Evolutionary conservation across 2,888 invertebrate genomes (phyloP).

Genomic region (Netelia fuscicornis): DNA sequence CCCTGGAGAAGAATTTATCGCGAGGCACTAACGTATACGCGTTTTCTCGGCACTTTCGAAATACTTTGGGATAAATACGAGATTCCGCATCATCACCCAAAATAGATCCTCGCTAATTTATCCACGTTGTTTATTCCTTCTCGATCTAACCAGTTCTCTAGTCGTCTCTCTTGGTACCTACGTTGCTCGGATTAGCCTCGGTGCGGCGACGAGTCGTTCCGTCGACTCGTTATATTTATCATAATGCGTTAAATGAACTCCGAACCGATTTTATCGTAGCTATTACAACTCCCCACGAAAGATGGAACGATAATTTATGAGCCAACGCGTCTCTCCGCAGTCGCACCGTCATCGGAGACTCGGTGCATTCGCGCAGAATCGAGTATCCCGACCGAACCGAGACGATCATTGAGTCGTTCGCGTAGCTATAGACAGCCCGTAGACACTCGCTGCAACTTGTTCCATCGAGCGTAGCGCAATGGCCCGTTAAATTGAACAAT

Average conservation of each 20-base stretch:
- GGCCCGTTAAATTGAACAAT: slow-evolving; percentile 80
- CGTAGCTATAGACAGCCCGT: slow-evolving; percentile 27
- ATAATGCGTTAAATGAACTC: background rate
- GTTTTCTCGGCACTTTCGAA: slow-evolving; percentile 36
- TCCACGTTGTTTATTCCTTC: too few species aligned
- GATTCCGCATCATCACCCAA: slow-evolving; percentile 40
- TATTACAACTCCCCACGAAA: slow-evolving; percentile 25
- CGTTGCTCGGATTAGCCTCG: too few species aligned
- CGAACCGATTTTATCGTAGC: background rate
- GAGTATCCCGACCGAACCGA: slow-evolving; percentile 55
- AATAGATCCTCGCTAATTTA: slow-evolving; percentile 30
- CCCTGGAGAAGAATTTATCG: slow-evolving; percentile 67
- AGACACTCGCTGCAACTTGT: slow-evolving; percentile 17
- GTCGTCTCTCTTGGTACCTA: too few species aligned
- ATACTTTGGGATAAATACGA: slow-evolving; percentile 33
- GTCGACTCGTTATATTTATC: slow-evolving; percentile 2
- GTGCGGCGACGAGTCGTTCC: background rate
- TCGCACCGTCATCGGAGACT: slow-evolving; percentile 9
- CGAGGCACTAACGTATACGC: background rate
- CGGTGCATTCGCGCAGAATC: slow-evolving; percentile 33
- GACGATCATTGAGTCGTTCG: slow-evolving; percentile 58
- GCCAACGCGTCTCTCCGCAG: background rate
- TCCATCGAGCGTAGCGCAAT: slow-evolving; percentile 35
- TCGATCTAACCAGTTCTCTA: too few species aligned
- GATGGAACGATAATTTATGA: slow-evolving; percentile 26